These are phyloP conservation scores for Diadumene lineata DNA, from an alignment of 92 coral and sea anemone genomes.

Conservation along the genomic window DNA sequence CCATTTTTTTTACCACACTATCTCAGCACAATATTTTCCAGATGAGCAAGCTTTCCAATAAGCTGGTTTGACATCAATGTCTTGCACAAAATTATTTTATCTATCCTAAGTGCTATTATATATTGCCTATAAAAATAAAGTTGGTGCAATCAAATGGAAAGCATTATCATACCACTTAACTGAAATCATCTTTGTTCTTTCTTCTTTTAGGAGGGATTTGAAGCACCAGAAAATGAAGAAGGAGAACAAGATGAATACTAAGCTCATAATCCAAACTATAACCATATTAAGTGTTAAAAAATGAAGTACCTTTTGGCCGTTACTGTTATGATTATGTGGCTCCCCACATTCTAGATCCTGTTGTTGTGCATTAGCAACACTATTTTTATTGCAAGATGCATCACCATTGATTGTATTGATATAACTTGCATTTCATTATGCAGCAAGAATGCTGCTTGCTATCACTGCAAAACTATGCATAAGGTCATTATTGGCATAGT, in stretches of 20 bases:
- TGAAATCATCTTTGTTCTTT: not conserved
- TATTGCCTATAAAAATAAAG: no score
- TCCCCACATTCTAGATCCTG: not conserved
- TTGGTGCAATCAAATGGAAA: no score
- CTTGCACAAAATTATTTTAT: no score
- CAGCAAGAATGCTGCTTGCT: not conserved
- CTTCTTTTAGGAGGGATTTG: slow-evolving; percentile 85
- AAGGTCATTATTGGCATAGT: not conserved
- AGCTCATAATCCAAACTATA: not conserved
- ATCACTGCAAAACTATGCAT: not conserved
- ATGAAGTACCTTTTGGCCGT: not conserved
- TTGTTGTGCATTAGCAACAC: not conserved
- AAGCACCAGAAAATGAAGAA: slow-evolving; percentile 67
- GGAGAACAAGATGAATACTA: slow-evolving; percentile 88
- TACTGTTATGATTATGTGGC: not conserved
- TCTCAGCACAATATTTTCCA: no score
- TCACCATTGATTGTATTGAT: not conserved
- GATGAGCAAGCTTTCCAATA: no score
- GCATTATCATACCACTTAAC: not conserved
- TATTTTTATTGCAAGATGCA: not conserved
- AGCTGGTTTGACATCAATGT: no score
- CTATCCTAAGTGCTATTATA: no score
- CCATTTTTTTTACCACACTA: no score
- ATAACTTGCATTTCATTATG: no score
- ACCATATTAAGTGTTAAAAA: not conserved